Base-by-base conservation (phyloP, 1,140 invertebrate species). In the Pogonomyrmex californicus region DNA sequence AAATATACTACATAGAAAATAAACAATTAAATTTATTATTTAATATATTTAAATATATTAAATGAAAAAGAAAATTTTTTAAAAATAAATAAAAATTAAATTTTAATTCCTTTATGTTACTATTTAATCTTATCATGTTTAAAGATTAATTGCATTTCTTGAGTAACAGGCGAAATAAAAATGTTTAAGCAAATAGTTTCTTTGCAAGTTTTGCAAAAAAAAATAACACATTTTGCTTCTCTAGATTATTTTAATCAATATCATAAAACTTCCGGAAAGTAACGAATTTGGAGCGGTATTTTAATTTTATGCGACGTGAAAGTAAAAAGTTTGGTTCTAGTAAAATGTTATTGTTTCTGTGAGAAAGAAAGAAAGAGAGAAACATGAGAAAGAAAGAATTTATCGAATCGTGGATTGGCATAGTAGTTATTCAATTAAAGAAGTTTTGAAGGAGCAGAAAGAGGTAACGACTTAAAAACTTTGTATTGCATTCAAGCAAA, bases 401-500 rank as follows among this genome's bases (percentile, higher is more conserved):
- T 82, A 71, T 60, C 66, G 23, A 82, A 73, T 82, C 54, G 44
- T 62, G 12, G 7, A 60, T 83, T 44, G 33, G 71, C 10, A 60
- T 62, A 83, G 68, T 60, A 73, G 41, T 60, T 75, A 83, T 83
- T 83, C 68, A 83, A 83, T 83, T 75, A 75, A 75, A 60, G 7
- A 49, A 83, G 54, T 83, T 82, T 83, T 62, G 58, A 83, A 33
- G 38, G 7, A 49, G n/a, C 38, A 73, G 23, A 83, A 62, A 14
- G 1, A 83, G 17, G 6, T 82, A 82, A 82, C 23, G 14, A 14
- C 7, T 75, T 83, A 73, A 83, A n/a, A 60, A 10, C 9, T 75
- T 30, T 6, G 7, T 75, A 83, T 62, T 75, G n/a, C 44, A 49
- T 73, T 83, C 33, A 73, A 73, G 4, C 12, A 38, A 79, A 47